Percentiles rank a stretch among this genome's conserved stretches.
phyloP scores from a whole-genome alignment of 2,113 vertebrate genomes.

The Rhagologus leucostigma region DNA sequence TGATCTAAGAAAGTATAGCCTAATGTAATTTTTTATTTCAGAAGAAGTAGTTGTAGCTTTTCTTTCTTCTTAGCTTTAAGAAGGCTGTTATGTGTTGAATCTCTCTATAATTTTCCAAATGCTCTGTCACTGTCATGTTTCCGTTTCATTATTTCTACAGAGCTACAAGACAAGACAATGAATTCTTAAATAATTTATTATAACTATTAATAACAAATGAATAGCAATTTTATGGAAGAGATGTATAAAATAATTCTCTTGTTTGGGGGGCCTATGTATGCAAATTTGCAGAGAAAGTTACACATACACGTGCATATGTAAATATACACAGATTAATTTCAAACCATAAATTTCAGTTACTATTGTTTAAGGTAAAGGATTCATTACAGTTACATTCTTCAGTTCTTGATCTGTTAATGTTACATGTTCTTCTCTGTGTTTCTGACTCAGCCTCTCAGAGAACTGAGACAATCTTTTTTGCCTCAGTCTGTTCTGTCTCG shows the following conservation, averaged over 20 bases:
- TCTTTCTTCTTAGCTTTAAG: not conserved
- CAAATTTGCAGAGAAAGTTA: not conserved
- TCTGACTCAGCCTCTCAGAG: not conserved
- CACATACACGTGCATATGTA: not conserved
- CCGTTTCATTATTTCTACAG: not conserved
- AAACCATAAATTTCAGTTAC: not conserved
- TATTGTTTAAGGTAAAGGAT: not conserved
- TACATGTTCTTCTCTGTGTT: not conserved
- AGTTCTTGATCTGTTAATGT: not conserved
- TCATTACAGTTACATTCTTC: not conserved
- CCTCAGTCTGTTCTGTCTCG: not conserved
- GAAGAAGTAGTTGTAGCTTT: not conserved
- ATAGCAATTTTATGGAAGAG: not conserved
- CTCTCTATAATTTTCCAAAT: not conserved
- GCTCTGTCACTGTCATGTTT: not conserved
- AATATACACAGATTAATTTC: not conserved
- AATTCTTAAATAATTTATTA: not conserved
- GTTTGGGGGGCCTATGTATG: not conserved
- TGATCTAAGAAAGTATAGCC: not conserved
- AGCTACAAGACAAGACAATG: not conserved
- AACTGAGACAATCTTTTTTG: not conserved
- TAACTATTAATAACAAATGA: not conserved
- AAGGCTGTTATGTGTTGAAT: not conserved
- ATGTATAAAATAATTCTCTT: not conserved
- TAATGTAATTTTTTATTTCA: not conserved